Evolutionary conservation across 2,113 vertebrate genomes (phyloP).

Genomic region (Pagrus major): DNA sequence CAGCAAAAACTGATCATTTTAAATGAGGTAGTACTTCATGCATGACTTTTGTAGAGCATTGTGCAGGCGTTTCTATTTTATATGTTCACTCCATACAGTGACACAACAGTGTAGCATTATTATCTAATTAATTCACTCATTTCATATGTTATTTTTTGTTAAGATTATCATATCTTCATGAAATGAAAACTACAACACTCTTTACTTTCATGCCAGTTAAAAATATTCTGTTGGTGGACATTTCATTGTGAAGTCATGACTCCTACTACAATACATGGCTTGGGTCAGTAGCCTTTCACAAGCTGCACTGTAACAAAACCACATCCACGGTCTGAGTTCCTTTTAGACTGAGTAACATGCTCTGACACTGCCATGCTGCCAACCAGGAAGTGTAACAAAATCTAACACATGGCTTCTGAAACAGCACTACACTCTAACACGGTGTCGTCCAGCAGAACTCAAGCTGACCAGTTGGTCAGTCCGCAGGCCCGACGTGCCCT

Average conservation of each 20-base stretch:
- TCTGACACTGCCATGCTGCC: conserved; percentile 52
- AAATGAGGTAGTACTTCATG: background rate
- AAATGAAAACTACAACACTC: too few relatives aligned
- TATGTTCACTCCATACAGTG: background rate
- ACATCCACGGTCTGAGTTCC: conserved; percentile 60
- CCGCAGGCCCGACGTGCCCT: conserved; percentile 18
- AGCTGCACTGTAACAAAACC: conserved; percentile 50
- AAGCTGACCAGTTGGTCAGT: conserved; percentile 22
- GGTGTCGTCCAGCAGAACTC: conserved; percentile 16
- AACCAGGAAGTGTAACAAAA: conserved; percentile 69
- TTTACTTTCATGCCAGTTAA: background rate
- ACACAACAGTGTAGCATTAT: background rate
- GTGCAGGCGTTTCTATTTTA: background rate
- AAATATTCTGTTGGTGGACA: background rate
- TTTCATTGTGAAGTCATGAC: conserved; percentile 10
- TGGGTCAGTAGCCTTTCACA: conserved; percentile 38
- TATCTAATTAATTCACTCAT: background rate
- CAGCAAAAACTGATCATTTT: background rate
- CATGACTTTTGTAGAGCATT: background rate
- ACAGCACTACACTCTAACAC: conserved; percentile 11
- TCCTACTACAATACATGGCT: conserved; percentile 13
- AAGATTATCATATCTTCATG: background rate
- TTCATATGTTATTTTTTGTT: background rate
- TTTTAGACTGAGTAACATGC: conserved; percentile 58
- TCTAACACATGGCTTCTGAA: conserved; percentile 58